Conservation (phyloP, 2,113 vertebrate genomes). For the Machaerirhynchus nigripectus region DNA sequence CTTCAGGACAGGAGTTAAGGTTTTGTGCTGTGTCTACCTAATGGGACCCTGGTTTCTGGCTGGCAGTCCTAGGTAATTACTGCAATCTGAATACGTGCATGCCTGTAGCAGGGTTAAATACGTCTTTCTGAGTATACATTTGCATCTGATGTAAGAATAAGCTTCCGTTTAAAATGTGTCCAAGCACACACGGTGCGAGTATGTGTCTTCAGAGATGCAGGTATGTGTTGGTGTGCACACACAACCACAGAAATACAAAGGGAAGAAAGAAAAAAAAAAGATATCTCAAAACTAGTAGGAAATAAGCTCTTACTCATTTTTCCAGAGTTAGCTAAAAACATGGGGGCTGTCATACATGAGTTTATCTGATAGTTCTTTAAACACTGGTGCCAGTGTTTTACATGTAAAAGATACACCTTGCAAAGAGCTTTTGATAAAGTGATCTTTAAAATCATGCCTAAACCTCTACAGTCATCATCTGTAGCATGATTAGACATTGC, state of each 20-base stretch:
- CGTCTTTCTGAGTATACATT: background rate
- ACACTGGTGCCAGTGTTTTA: background rate
- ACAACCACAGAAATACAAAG: background rate
- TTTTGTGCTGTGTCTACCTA: background rate
- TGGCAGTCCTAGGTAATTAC: background rate
- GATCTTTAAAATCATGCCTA: slow-evolving; percentile 35
- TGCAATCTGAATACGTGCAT: background rate
- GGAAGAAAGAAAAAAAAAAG: no score
- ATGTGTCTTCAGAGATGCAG: background rate
- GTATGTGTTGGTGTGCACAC: background rate
- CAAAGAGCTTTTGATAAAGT: background rate
- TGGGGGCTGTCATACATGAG: background rate
- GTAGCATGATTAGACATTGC: background rate
- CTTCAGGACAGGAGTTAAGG: background rate
- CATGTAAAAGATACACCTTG: background rate
- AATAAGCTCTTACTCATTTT: background rate
- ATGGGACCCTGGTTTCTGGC: background rate
- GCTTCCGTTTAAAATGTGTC: background rate
- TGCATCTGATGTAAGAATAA: background rate
- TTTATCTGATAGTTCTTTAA: slow-evolving; percentile 21
- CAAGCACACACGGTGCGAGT: background rate
- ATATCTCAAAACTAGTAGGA: background rate
- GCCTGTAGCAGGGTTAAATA: background rate
- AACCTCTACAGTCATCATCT: background rate
- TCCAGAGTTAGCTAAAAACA: background rate